These are phyloP conservation scores for Caenorhabditis briggsae DNA, from an alignment of 1,140 invertebrate genomes.

Conservation along the genomic window DNA sequence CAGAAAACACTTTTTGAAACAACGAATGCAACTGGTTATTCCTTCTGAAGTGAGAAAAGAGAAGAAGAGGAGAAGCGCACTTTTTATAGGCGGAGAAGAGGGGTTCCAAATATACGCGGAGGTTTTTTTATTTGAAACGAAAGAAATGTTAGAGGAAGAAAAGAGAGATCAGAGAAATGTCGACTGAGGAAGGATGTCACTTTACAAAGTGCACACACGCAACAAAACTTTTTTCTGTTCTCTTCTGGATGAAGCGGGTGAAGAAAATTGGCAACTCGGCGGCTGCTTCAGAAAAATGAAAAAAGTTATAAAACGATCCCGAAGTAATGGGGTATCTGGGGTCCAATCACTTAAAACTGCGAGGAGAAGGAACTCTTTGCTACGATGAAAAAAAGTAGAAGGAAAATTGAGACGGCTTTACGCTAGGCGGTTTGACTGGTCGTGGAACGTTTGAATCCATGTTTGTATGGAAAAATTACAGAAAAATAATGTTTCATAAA, in stretches of 20 bases:
- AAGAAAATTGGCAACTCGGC: conserved; percentile 12
- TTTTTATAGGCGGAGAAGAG: conserved; percentile 41
- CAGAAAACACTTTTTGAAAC: conserved; percentile 43
- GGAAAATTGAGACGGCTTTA: too few species aligned
- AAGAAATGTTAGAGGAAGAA: background rate
- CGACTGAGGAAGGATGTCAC: conserved; percentile 25
- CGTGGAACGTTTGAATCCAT: too few species aligned
- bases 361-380: too few species aligned
- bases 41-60: background rate
- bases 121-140: background rate
- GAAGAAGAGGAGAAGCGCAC: background rate
- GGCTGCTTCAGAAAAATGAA: background rate
- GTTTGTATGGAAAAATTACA: too few species aligned
- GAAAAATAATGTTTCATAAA: too few species aligned
- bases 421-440: too few species aligned
- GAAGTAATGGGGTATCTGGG: background rate
- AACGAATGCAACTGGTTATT: conserved; percentile 50
- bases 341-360: too few species aligned
- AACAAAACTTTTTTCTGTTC: background rate
- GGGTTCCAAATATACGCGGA: conserved; percentile 5
- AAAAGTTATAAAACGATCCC: background rate
- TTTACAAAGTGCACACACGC: conserved; percentile 52
- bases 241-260: background rate
- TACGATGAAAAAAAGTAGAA: too few species aligned
- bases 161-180: background rate